Conservation (phyloP, 2,888 invertebrate species). For the Chelonus formosanus region DNA sequence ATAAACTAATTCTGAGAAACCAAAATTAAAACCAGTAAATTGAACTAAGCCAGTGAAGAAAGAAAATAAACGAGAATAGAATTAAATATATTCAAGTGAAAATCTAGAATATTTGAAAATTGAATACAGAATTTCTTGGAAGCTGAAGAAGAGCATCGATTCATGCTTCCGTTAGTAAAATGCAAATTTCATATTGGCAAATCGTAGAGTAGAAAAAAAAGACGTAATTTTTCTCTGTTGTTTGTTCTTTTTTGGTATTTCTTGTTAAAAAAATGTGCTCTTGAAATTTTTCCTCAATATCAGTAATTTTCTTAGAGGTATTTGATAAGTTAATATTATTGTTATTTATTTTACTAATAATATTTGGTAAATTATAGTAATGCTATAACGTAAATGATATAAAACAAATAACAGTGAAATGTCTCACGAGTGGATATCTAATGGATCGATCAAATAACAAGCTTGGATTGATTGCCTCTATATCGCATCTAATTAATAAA, state of each 20-base stretch:
- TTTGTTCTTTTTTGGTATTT: background rate
- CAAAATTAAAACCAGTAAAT: too few species aligned
- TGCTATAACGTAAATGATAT: too few species aligned
- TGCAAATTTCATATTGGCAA: conserved; percentile 39
- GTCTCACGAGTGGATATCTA: too few species aligned
- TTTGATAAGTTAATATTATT: too few species aligned
- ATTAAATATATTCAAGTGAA: conserved; percentile 39
- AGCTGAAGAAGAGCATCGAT: conserved; percentile 44
- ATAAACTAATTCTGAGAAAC: too few species aligned
- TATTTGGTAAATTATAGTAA: too few species aligned
- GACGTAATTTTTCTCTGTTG: conserved; percentile 15
- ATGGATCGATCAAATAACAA: too few species aligned
- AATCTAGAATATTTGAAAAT: conserved; percentile 48
- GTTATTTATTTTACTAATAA: too few species aligned
- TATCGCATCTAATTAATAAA: too few species aligned
- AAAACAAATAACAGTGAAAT: too few species aligned
- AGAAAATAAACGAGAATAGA: conserved; percentile 13
- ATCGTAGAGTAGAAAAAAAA: conserved; percentile 14
- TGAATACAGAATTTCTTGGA: conserved; percentile 49
- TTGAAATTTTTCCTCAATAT: background rate
- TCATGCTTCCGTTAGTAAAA: conserved; percentile 50
- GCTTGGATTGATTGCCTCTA: too few species aligned
- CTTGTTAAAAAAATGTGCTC: background rate
- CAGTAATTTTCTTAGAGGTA: background rate
- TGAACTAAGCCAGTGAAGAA: too few species aligned